Percentiles rank a stretch among this genome's conserved stretches.
phyloP scores from a whole-genome alignment of 2,797 vertebrate genomes.

The Esox lucius region DNA sequence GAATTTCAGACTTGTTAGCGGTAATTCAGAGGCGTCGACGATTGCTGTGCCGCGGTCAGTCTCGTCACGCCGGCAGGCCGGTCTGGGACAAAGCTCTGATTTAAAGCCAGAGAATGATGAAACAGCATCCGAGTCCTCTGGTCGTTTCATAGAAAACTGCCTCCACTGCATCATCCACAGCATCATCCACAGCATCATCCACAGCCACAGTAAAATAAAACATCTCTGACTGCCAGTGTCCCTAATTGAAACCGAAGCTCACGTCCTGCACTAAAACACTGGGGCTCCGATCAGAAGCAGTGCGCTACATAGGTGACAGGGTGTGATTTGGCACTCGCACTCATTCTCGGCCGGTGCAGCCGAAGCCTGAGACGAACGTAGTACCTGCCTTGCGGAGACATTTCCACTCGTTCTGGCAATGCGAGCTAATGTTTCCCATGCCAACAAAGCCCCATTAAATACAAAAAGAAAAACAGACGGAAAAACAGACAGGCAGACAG shows the following conservation, averaged over 20 bases:
- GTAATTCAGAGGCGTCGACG: constrained; percentile 1
- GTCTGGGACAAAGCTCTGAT: not conserved
- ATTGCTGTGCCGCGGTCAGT: not conserved
- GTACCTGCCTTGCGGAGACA: too few species aligned
- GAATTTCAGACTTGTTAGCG: constrained; percentile 16
- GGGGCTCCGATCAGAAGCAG: too few species aligned
- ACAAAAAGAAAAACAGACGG: too few species aligned
- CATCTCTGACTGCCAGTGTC: not conserved
- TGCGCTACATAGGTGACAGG: not conserved
- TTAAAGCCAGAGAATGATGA: not conserved
- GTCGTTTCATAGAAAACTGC: not conserved
- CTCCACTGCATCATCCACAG: not conserved
- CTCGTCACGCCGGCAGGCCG: not conserved
- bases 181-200: not conserved
- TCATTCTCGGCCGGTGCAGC: not conserved
- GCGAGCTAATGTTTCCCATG: too few species aligned
- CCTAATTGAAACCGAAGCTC: too few species aligned
- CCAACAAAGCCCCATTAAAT: too few species aligned
- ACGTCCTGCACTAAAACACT: too few species aligned
- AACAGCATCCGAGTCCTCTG: constrained; percentile 1
- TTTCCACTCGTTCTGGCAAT: too few species aligned
- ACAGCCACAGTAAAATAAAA: not conserved
- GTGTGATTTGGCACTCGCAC: not conserved
- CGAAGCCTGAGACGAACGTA: constrained; percentile 16
- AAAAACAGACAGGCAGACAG: too few species aligned